Evolutionary conservation across 2,797 vertebrate species (phyloP).

Genomic region (Leptodactylus fallax): DNA sequence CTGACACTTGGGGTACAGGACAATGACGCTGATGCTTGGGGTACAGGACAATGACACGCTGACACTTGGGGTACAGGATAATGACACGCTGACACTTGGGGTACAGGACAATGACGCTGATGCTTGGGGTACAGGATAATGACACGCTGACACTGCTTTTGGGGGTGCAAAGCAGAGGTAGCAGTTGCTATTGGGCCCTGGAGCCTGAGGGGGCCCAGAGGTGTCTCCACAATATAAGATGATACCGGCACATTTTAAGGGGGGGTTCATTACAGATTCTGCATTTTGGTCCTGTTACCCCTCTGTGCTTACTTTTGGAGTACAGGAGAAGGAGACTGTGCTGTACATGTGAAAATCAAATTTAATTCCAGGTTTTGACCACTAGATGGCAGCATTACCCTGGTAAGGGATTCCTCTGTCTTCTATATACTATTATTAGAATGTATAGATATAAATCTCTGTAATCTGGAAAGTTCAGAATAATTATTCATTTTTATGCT

Average conservation of each 20-base stretch:
- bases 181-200: not conserved
- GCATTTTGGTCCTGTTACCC: too few species aligned
- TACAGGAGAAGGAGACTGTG: not conserved
- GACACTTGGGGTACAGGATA: not conserved
- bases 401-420: too few species aligned
- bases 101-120: not conserved
- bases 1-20: not conserved
- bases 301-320: not conserved
- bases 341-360: not conserved
- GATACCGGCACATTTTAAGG: too few species aligned
- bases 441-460: too few species aligned
- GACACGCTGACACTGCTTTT: not conserved
- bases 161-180: not conserved
- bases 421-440: too few species aligned
- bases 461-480: too few species aligned
- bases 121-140: not conserved
- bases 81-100: not conserved
- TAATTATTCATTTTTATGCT: too few species aligned
- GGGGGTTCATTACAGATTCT: too few species aligned
- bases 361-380: not conserved
- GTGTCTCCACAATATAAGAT: too few species aligned
- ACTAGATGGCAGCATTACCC: conserved; percentile 1
- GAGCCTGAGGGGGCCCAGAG: too few species aligned
- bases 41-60: not conserved
- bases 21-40: not conserved